A percentile compares a stretch with the other conserved stretches of the same genome.
phyloP scores from a whole-genome alignment of 2,113 vertebrate species.

The Oceanodroma tethys region DNA sequence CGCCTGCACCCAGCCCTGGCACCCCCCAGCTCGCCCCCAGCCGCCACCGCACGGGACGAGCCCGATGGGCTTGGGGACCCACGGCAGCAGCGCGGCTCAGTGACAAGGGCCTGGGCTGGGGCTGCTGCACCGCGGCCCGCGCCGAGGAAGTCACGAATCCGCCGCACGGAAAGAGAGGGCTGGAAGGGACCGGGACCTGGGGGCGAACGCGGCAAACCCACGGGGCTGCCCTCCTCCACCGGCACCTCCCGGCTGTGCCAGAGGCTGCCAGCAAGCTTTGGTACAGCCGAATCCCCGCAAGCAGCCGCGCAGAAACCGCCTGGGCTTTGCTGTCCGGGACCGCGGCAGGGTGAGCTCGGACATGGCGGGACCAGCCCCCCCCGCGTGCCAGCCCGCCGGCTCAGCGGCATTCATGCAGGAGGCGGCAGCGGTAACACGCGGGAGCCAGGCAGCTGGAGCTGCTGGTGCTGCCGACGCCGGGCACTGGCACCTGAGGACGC shows the following conservation, averaged over 20 bases:
- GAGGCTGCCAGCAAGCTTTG: not conserved
- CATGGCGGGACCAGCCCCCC: not conserved
- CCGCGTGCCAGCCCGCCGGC: not conserved
- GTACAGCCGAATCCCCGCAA: not conserved
- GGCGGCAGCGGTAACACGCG: rapidly evolving
- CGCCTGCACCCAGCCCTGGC: not conserved
- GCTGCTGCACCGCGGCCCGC: not conserved
- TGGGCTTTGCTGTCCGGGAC: not conserved
- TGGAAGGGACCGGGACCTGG: not conserved
- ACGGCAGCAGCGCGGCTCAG: not conserved
- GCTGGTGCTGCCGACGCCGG: not conserved
- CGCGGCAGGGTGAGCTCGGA: not conserved
- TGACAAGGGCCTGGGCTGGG: not conserved
- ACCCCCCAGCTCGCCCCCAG: not conserved
- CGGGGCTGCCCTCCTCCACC: not conserved
- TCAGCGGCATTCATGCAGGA: not conserved
- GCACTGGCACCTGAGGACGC: not conserved
- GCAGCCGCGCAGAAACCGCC: not conserved
- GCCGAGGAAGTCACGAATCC: not conserved
- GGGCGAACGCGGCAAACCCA: not conserved
- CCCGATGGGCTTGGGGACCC: not conserved
- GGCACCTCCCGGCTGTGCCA: not conserved
- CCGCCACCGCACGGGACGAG: not conserved
- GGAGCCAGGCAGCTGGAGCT: not conserved
- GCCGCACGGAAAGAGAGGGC: not conserved